Evolutionary conservation across 2,888 invertebrate species (phyloP), one percentile per base, ranked within the genome.

Genomic region (Tiliacea citrago): DNA sequence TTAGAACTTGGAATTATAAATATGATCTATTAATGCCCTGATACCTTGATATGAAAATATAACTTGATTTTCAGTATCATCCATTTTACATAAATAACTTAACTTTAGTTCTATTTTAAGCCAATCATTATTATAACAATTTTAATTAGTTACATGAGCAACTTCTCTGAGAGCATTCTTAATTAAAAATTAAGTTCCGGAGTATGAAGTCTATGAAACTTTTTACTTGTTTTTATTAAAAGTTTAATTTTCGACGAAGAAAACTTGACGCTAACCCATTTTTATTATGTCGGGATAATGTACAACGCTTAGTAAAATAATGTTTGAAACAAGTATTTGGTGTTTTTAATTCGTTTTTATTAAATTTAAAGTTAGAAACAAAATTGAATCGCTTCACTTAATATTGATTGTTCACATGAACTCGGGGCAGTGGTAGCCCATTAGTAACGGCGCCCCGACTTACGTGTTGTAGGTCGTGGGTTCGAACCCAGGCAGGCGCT

Each of bases 111-210:
- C n/a, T 60, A 68, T 61, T 65, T 65, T n/a, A 66, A 49, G 71
- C 29, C 7, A 29, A 72, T 75, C 47, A 68, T 82, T 66, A 82
- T 66, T 62, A 60, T 75, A 57, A 63, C 62, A 70, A 68, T 83
- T 76, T 68, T 76, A 83, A 79, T 78, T 78, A 75, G 77, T 68
- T 68, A 72, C 71, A 80, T 75, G 60, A 80, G 13, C 47, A 80
- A 80, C 61, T 81, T 68, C 60, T 67, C 55, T 49, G 61, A 68
- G 63, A 77, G 72, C 62, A 57, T 65, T 78, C 63, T 81, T 81
- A 81, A 83, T 83, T 83, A 81, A 84, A 81, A 82, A 81, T 65
- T 47, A 73, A 84, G 74, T 78, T 73, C 29, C 57, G n/a, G 62
- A 73, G 73, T 61, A 76, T 55, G 61, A 65, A 82, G 49, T 47